Evolutionary conservation across 2,113 vertebrate species (phyloP).

Genomic region (Okapia johnstoni): DNA sequence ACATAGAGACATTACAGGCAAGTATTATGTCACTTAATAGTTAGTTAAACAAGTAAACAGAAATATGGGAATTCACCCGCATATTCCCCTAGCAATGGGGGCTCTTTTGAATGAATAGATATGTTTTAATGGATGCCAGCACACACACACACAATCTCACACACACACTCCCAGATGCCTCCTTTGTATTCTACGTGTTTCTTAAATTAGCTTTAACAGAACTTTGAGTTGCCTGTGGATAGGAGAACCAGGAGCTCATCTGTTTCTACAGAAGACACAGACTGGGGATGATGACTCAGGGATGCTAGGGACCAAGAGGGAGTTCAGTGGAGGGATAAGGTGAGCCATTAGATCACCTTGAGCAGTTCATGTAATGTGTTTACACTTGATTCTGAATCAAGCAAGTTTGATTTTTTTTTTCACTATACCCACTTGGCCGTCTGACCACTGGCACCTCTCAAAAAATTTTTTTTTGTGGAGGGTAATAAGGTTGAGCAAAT

Average conservation of each 20-base stretch:
- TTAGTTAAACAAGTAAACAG: slow-evolving; percentile 60
- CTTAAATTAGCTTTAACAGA: background rate
- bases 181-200: background rate
- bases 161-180: background rate
- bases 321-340: background rate
- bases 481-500: background rate
- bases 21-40: slow-evolving; percentile 57
- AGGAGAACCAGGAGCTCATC: accelerated
- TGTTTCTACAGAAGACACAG: background rate
- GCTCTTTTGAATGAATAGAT: background rate
- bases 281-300: too few species aligned
- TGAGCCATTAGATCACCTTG: background rate
- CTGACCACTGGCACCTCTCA: background rate
- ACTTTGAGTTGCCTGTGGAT: background rate
- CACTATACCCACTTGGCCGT: background rate
- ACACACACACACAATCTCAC: background rate
- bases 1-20: slow-evolving; percentile 59
- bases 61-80: slow-evolving; percentile 33
- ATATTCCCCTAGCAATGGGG: background rate
- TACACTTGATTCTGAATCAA: background rate
- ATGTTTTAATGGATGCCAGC: background rate
- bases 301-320: background rate
- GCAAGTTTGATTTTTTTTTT: background rate
- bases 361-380: background rate
- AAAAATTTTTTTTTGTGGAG: background rate